Percentiles rank a stretch among this genome's conserved stretches.
Conservation (phyloP, 2,113 vertebrate species). For the Circaetus cinerascens region DNA sequence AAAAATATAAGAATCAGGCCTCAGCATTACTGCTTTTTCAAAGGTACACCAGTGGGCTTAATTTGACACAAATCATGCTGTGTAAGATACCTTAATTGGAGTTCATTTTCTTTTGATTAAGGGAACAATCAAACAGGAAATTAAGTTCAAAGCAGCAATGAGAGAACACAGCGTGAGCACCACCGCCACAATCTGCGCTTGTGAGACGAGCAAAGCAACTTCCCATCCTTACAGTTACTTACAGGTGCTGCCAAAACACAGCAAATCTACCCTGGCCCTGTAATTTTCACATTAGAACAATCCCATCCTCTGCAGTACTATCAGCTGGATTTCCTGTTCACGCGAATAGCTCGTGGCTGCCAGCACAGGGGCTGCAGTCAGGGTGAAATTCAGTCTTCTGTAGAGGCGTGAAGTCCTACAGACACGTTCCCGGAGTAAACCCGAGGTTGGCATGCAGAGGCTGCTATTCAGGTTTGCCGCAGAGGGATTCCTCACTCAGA, state of each 20-base stretch:
- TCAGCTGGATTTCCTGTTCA: not conserved
- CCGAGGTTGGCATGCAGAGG: fast-evolving
- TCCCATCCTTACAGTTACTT: not conserved
- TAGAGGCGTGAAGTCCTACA: not conserved
- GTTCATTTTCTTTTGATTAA: not conserved
- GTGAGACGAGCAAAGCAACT: fast-evolving
- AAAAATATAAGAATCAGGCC: no score
- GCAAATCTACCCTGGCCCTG: not conserved
- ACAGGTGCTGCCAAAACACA: not conserved
- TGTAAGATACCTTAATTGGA: not conserved
- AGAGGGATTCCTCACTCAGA: not conserved
- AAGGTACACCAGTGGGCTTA: not conserved
- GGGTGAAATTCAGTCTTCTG: not conserved
- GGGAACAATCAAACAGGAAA: not conserved
- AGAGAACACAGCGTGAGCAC: fast-evolving
- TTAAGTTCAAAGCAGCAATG: not conserved
- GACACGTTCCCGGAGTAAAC: fast-evolving
- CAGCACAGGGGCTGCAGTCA: fast-evolving
- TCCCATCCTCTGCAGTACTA: not conserved
- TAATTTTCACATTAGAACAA: fast-evolving
- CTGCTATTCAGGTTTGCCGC: not conserved
- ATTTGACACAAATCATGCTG: not conserved
- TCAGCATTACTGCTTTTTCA: not conserved
- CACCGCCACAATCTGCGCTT: fast-evolving
- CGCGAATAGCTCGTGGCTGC: not conserved